Percentiles rank a stretch among this genome's conserved stretches.
Conservation (phyloP, 1,140 invertebrate genomes). For the Eriocheir sinensis region DNA sequence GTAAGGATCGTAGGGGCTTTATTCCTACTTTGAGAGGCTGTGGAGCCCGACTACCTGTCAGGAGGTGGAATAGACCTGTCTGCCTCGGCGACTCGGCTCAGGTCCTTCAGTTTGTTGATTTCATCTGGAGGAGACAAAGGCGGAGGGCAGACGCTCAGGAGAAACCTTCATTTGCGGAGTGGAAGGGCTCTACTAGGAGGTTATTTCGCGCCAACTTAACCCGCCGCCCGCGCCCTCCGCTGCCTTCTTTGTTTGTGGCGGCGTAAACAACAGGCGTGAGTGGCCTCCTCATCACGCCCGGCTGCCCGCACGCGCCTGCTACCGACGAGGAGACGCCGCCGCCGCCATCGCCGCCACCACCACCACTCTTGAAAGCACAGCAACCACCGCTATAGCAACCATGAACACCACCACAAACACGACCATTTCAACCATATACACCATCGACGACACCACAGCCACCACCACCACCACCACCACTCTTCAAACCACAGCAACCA, state of each 20-base stretch:
- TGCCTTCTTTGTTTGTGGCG: conserved; percentile 22
- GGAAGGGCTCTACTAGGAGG: neutral
- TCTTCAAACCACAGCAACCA: neutral
- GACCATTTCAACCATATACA: neutral
- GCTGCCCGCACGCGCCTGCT: neutral
- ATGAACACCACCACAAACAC: neutral
- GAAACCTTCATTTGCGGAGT: conserved; percentile 42
- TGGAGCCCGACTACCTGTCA: conserved; percentile 33
- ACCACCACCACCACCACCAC: neutral
- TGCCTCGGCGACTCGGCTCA: neutral
- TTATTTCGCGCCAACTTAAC: conserved; percentile 24
- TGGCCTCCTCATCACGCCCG: neutral
- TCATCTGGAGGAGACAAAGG: conserved; percentile 61
- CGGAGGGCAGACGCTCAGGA: neutral
- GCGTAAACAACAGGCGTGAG: conserved; percentile 12
- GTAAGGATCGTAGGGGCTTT: neutral
- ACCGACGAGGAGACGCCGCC: neutral
- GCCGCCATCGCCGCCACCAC: neutral
- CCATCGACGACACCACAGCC: neutral
- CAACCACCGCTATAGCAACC: neutral
- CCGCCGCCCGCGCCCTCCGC: neutral
- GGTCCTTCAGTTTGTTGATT: conserved; percentile 63
- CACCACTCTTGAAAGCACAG: too few relatives aligned
- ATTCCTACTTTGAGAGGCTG: conserved; percentile 29
- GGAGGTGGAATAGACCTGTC: conserved; percentile 30